phyloP scores from a whole-genome alignment of 2,797 vertebrate species.

The Sebastes kiyomatsui region DNA sequence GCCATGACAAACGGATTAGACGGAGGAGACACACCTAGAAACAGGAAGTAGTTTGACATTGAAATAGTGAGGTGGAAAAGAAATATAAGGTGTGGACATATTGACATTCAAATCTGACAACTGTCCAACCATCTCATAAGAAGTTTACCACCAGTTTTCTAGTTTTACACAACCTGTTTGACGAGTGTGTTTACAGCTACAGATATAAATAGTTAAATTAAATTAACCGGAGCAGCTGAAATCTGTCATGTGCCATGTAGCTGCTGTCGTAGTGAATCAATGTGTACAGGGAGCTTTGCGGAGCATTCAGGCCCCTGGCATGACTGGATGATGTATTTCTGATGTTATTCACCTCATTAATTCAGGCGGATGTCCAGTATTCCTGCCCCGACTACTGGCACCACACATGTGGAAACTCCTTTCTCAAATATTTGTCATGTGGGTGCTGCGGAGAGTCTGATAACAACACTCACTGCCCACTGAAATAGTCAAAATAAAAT shows the following conservation, averaged over 20 bases:
- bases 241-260: conserved; percentile 21
- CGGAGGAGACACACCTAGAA: neutral
- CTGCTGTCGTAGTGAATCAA: neutral
- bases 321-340: conserved; percentile 17
- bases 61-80: neutral
- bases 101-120: neutral
- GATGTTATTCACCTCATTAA: neutral
- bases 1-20: neutral
- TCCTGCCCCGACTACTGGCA: neutral
- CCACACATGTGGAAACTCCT: conserved; percentile 50
- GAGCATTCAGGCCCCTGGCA: neutral
- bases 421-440: conserved; percentile 78
- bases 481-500: conserved; percentile 25
- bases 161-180: neutral
- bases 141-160: neutral
- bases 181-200: neutral
- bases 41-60: too few relatives aligned
- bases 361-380: conserved; percentile 25
- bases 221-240: neutral
- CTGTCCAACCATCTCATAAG: neutral
- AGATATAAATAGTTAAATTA: conserved; percentile 4
- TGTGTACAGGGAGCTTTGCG: conserved; percentile 9
- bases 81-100: neutral
- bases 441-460: conserved; percentile 51
- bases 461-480: conserved; percentile 30